Percentiles rank a stretch among this genome's conserved stretches.
Evolutionary conservation across 2,797 vertebrate genomes (phyloP).

Genomic region (Podargus strigoides): DNA sequence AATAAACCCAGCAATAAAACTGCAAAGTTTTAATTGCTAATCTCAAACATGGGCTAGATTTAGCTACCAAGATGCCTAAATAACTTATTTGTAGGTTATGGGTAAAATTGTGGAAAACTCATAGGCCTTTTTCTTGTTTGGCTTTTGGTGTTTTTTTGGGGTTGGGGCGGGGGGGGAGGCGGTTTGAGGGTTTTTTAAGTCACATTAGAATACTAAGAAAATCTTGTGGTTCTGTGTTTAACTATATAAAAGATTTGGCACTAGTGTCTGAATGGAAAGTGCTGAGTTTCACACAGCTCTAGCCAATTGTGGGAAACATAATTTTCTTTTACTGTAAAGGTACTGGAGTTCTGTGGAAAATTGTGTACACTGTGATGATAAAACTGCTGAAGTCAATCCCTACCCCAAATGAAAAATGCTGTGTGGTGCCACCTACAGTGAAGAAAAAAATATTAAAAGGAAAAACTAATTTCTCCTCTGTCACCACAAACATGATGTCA

Average conservation of each 20-base stretch:
- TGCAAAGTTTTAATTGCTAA: background rate
- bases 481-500: background rate
- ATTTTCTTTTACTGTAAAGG: background rate
- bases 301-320: background rate
- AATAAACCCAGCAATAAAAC: background rate
- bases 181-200: background rate
- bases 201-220: background rate
- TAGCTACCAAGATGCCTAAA: background rate
- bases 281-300: background rate
- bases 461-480: background rate
- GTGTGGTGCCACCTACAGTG: background rate
- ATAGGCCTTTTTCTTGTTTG: background rate
- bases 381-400: background rate
- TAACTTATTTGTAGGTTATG: background rate
- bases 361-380: background rate
- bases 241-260: background rate
- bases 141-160: accelerated
- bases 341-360: background rate
- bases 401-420: background rate
- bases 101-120: background rate
- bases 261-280: background rate
- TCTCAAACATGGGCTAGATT: background rate
- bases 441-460: background rate
- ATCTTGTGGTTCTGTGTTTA: background rate
- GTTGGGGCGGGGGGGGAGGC: no score